Evolutionary conservation across 2,888 invertebrate species (phyloP).

Genomic region (Therioaphis trifolii): DNA sequence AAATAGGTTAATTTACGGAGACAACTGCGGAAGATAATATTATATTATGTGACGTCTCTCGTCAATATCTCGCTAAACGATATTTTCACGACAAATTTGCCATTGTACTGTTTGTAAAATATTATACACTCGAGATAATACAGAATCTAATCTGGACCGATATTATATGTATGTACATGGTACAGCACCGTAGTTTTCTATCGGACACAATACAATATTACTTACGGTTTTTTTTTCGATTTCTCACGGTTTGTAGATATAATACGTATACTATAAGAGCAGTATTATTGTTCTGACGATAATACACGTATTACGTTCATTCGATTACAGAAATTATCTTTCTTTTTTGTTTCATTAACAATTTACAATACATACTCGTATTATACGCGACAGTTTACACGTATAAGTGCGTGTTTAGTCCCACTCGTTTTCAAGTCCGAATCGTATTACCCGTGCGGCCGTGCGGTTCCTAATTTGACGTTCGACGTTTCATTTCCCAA

Average conservation of each 20-base stretch:
- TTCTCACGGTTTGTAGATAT: background rate
- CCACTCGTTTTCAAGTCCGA: background rate
- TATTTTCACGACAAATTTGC: background rate
- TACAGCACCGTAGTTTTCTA: background rate
- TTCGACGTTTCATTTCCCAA: background rate
- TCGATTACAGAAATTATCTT: background rate
- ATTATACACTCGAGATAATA: no score
- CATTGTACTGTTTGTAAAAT: background rate
- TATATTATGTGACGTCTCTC: no score
- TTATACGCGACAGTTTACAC: background rate
- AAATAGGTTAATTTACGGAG: background rate
- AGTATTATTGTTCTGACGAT: no score
- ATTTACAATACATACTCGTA: no score
- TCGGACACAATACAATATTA: background rate
- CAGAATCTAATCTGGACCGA: no score
- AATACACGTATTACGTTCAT: background rate
- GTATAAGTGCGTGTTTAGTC: no score
- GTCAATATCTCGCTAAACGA: background rate
- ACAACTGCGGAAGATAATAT: slow-evolving; percentile 1
- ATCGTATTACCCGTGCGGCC: background rate
- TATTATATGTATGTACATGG: no score
- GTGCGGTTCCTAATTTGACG: background rate
- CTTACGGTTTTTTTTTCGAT: background rate
- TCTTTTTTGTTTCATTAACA: no score
- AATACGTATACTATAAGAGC: no score